A percentile compares a stretch with the other conserved stretches of the same genome.
phyloP scores from a whole-genome alignment of 2,888 invertebrate species.

The Sericinus montela region DNA sequence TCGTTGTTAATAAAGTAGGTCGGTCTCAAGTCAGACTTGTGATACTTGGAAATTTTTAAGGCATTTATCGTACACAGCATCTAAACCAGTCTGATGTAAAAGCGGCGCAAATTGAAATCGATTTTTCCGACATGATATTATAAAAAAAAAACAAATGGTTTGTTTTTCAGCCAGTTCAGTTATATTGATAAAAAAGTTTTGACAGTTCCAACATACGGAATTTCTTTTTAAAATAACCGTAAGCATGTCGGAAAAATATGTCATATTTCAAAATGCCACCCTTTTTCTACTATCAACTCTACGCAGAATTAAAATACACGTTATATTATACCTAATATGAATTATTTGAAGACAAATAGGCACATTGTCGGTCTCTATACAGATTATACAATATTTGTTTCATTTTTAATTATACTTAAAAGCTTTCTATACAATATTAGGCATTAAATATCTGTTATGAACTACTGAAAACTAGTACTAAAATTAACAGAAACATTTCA shows the following conservation, averaged over 20 bases:
- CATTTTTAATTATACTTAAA: constrained; percentile 4
- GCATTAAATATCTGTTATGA: constrained; percentile 10
- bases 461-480: constrained; percentile 12
- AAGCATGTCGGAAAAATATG: neutral
- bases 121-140: no score
- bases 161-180: no score
- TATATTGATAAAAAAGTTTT: no score
- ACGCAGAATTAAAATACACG: neutral
- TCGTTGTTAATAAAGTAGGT: constrained; percentile 23
- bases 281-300: constrained; percentile 7
- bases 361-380: constrained; percentile 31
- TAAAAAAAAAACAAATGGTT: neutral
- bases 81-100: constrained; percentile 7
- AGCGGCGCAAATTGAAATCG: constrained; percentile 5
- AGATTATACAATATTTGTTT: constrained; percentile 11
- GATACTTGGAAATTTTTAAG: constrained; percentile 1
- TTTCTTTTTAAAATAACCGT: neutral
- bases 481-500: constrained; percentile 5
- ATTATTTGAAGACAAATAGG: constrained; percentile 24
- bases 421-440: constrained; percentile 17
- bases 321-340: neutral
- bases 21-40: constrained; percentile 9
- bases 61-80: constrained; percentile 3
- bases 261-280: constrained; percentile 9
- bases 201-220: no score